Evolutionary conservation across 2,888 invertebrate species (phyloP).

Genomic region (Siphonodentalium dalli): DNA sequence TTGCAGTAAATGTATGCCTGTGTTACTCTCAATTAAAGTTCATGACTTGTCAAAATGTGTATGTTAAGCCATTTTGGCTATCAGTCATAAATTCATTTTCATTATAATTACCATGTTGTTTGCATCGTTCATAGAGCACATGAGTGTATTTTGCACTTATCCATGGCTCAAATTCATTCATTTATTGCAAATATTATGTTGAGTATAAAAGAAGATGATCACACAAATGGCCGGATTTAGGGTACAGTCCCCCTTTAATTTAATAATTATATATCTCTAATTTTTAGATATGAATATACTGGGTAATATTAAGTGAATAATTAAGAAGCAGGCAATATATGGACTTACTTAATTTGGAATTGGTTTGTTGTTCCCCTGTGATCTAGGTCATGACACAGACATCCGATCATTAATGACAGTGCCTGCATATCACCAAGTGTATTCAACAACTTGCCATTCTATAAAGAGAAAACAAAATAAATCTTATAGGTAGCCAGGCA

Average conservation of each 20-base stretch:
- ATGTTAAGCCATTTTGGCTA: too few species aligned
- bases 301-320: not conserved
- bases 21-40: not conserved
- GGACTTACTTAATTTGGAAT: slow-evolving; percentile 60
- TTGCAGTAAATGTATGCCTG: not conserved
- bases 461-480: slow-evolving; percentile 5
- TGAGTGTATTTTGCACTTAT: too few species aligned
- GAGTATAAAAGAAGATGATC: too few species aligned
- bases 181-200: too few species aligned
- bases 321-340: not conserved
- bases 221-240: too few species aligned
- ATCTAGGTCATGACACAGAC: slow-evolving; percentile 63
- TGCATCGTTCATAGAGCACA: too few species aligned
- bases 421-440: slow-evolving; percentile 50
- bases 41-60: too few species aligned
- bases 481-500: not conserved
- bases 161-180: too few species aligned
- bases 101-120: too few species aligned
- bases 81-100: too few species aligned
- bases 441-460: slow-evolving; percentile 51
- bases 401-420: slow-evolving; percentile 59
- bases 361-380: slow-evolving; percentile 63
- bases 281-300: too few species aligned
- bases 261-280: not conserved
- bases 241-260: too few species aligned